Base-by-base conservation (phyloP, 2,797 vertebrate species). In the Mastacembelus armatus region DNA sequence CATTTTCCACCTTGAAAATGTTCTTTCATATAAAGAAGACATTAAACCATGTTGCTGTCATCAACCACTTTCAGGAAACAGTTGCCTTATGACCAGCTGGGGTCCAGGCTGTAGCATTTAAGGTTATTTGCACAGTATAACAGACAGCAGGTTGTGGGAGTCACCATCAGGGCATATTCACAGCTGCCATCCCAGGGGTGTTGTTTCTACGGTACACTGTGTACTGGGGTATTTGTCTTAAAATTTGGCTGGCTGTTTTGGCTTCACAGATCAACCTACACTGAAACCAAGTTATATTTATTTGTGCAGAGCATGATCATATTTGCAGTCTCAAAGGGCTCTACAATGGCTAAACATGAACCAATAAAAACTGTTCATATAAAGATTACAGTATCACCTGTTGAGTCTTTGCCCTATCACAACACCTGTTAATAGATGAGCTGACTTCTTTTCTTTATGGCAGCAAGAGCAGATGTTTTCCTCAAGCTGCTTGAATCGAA, bases 151-250 rank as follows among this genome's bases (percentile, higher is more conserved):
- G 58, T 69, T 70, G 50, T 45, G 43, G 49, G 38, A 80, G 60
- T 77, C 74, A 67, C 47, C 67, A 60, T 47, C 8, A 54, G 67
- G 65, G 56, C 65, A 61, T 45, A 54, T 77, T 78, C 77, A 78
- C 81, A 80, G 73, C 75, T 85, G 77, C 63, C n/a, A 24, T 77
- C 77, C 69, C 75, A 77, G 36, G 44, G 74, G 80, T 77, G 71
- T 50, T 78, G 58, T 71, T 70, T 40, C 43, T 26, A 57, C 7
- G n/a, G n/a, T n/a, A 55, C 7, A n/a, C 60, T 50, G 66, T 75
- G 43, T 78, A 74, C 85, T 77, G 81, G 48, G 60, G 67, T 67
- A 77, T 77, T 81, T 80, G 62, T 70, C 50, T 80, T 69, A 43
- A 85, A 75, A 70, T 62, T 43, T 48, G 38, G n/a, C n/a, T n/a